Evolutionary conservation across 2,113 vertebrate species (phyloP), one percentile per base, ranked within the genome.

Genomic region (Perccottus glenii): DNA sequence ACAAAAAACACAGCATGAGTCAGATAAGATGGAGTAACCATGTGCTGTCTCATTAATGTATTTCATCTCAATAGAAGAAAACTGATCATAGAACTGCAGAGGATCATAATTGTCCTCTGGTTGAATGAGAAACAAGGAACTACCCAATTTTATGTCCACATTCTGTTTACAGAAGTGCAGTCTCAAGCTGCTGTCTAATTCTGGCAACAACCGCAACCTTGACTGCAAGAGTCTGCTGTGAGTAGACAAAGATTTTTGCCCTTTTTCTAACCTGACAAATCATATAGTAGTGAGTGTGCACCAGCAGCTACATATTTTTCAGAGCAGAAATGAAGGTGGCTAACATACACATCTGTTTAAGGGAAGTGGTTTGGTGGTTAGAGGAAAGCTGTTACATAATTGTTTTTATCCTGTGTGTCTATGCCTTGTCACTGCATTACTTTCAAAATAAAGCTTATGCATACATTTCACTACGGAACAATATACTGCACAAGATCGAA

Each of bases 281-380:
- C 4, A 7, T 38, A 5, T 38, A 38, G 36, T 38, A 38, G n/a
- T n/a, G n/a, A n/a, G n/a, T n/a, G n/a, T 38, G 36, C 36, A 38
- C 36, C 36, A 38, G 36, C 36, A 38, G 4, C 36, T 38, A 38
- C 36, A 38, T 38, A 38, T 38, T 38, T 38, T 38, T 7, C 36
- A 38, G 7, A 2, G 44, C 44, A 45, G n/a, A n/a, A n/a, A n/a
- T n/a, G 10, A 45, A 35, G 14, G 15, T 49, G 19, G 40, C 5
- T 15, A 35, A 15, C 40, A 53, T 48, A 64, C 40, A 47, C 45
- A 57, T 68, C 46, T 67, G 44, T 71, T 82, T 14, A 51, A 45
- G 9, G 74, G 78, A 88, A 80, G 79, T 80, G 83, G 77, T 82
- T 79, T 82, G 49, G 52, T 58, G 84, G 78, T 75, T 69, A 51